A percentile compares a stretch with the other conserved stretches of the same genome.
Evolutionary conservation across 2,888 invertebrate species (phyloP).

Genomic region (Cryptocephalus moraei): DNA sequence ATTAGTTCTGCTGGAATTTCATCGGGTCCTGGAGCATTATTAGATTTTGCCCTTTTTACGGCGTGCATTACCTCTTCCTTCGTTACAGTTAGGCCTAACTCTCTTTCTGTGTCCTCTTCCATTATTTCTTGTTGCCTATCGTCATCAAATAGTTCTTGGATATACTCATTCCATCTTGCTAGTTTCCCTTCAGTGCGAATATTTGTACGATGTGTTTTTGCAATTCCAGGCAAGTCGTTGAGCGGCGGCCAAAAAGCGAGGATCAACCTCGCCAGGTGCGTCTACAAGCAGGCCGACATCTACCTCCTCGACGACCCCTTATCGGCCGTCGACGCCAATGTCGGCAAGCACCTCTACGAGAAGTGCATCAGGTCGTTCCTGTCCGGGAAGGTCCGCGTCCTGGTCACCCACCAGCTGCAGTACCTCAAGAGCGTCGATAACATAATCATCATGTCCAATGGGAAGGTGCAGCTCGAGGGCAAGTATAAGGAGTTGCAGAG

Average conservation of each 20-base stretch:
- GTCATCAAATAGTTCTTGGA: no score
- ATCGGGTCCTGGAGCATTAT: no score
- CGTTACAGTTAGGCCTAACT: no score
- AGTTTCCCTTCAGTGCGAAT: no score
- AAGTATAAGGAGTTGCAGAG: slow-evolving; percentile 38
- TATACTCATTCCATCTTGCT: no score
- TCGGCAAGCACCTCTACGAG: slow-evolving; percentile 63
- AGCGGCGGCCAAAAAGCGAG: slow-evolving; percentile 82
- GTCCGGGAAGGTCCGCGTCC: slow-evolving; percentile 48
- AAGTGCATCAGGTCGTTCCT: slow-evolving; percentile 56
- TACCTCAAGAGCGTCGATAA: slow-evolving; percentile 35
- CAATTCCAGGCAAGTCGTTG: slow-evolving; percentile 56
- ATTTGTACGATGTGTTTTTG: no score
- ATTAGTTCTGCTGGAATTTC: no score
- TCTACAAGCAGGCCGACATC: slow-evolving; percentile 68
- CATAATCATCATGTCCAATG: slow-evolving; percentile 38
- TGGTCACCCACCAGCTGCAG: slow-evolving; percentile 65
- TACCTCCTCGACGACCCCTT: slow-evolving; percentile 75
- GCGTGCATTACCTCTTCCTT: no score
- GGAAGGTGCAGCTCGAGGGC: slow-evolving; percentile 39
- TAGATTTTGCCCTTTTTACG: no score
- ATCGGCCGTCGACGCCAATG: slow-evolving; percentile 71
- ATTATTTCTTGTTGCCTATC: no score
- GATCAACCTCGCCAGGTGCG: slow-evolving; percentile 65
- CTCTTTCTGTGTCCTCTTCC: no score